phyloP scores from a whole-genome alignment of 2,888 invertebrate species.

The Apoda limacodes region DNA sequence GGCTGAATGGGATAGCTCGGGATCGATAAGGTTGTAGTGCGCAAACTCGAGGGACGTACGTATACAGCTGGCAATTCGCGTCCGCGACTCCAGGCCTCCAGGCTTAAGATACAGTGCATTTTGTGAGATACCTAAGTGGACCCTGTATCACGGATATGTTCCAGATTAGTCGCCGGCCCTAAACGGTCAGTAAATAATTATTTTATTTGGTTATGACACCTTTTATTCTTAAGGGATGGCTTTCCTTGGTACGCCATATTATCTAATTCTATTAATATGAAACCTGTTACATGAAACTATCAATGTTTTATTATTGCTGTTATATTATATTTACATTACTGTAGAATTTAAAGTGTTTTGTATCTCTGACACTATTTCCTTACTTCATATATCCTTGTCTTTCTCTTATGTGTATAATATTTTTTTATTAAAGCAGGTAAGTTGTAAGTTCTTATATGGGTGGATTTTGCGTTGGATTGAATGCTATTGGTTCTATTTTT shows the following conservation, averaged over 20 bases:
- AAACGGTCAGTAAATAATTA: slow-evolving; percentile 55
- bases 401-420: too few species aligned
- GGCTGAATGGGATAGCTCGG: too few species aligned
- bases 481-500: too few species aligned
- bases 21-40: slow-evolving; percentile 63
- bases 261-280: slow-evolving; percentile 24
- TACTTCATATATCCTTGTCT: too few species aligned
- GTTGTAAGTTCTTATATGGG: too few species aligned
- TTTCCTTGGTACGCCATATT: slow-evolving; percentile 5
- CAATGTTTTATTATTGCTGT: too few species aligned
- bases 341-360: too few species aligned
- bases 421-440: too few species aligned
- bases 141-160: slow-evolving; percentile 41
- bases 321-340: too few species aligned
- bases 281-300: slow-evolving; percentile 49
- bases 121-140: slow-evolving; percentile 40
- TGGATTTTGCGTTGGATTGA: too few species aligned
- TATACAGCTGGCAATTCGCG: slow-evolving; percentile 61
- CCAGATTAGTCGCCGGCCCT: slow-evolving; percentile 37
- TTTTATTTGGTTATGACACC: too few species aligned
- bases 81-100: slow-evolving; percentile 25
- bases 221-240: slow-evolving; percentile 7
- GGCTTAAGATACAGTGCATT: slow-evolving; percentile 33
- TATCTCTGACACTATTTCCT: too few species aligned
- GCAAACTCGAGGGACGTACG: slow-evolving; percentile 37